These are phyloP conservation scores for Aepyceros melampus DNA, from an alignment of 2,113 vertebrate genomes.

Conservation along the genomic window DNA sequence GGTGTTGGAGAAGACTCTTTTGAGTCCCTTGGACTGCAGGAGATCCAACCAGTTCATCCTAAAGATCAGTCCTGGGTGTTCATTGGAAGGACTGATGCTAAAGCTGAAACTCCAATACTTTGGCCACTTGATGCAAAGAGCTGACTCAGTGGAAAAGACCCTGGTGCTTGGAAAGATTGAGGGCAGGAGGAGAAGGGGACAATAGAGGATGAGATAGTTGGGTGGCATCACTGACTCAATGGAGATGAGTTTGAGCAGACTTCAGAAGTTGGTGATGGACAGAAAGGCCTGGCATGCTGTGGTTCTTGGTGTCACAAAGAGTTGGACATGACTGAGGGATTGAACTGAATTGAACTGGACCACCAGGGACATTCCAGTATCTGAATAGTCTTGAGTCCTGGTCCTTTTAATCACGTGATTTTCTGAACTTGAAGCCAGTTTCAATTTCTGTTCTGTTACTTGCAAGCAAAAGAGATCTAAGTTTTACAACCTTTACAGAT, in stretches of 20 bases:
- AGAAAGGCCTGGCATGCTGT: accelerated
- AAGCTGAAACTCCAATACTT: neutral
- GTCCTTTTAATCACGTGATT: neutral
- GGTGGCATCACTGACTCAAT: neutral
- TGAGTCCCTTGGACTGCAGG: accelerated
- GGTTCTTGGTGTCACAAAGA: neutral
- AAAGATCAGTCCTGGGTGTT: neutral
- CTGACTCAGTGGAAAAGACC: neutral
- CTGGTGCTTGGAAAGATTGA: neutral
- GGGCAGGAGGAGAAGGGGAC: neutral
- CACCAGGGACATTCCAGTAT: neutral
- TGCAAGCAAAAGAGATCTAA: neutral
- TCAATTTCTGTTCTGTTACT: neutral
- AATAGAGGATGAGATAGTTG: neutral
- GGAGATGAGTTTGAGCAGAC: neutral
- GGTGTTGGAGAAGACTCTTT: neutral
- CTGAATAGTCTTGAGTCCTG: neutral
- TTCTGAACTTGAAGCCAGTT: neutral
- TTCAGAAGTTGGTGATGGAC: accelerated
- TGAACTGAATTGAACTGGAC: neutral
- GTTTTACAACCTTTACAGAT: neutral
- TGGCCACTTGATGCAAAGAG: neutral
- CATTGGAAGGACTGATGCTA: neutral
- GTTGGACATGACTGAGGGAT: neutral
- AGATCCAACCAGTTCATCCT: neutral